Percentiles rank a stretch among this genome's conserved stretches.
Conservation (phyloP, 2,113 vertebrate species). For the Malurus elegans region DNA sequence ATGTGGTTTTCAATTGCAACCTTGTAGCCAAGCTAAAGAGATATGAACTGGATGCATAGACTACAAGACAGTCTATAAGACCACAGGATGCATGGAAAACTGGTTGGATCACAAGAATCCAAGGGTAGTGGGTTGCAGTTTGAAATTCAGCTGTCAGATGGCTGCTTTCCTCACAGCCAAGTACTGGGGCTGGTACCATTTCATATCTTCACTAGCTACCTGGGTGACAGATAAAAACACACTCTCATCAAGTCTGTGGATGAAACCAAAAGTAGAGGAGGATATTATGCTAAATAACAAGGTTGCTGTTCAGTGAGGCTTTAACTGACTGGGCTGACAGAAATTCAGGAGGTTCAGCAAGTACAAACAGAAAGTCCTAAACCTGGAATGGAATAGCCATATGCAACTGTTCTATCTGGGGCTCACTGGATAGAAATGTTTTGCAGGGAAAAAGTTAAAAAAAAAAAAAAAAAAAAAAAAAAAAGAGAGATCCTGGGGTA, state of each 20-base stretch:
- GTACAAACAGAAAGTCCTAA: background rate
- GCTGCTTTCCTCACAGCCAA: background rate
- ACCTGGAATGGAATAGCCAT: background rate
- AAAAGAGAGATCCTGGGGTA: background rate
- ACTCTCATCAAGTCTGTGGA: background rate
- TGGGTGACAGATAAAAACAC: background rate
- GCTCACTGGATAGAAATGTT: background rate
- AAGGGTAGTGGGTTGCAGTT: background rate
- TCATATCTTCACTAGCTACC: background rate
- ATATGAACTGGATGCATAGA: background rate
- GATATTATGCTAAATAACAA: background rate
- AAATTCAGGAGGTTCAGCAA: background rate
- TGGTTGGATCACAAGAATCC: background rate
- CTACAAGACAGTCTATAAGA: background rate
- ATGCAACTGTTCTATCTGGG: background rate
- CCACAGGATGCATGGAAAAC: background rate
- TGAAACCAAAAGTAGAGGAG: background rate
- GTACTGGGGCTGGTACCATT: background rate
- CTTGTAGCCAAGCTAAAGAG: background rate
- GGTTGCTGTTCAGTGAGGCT: background rate
- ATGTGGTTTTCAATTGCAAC: background rate
- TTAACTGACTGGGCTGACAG: background rate
- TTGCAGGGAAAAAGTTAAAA: background rate
- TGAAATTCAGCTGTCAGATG: background rate
- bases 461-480: too few relatives aligned